Evolutionary conservation across 2,113 vertebrate genomes (phyloP).

Genomic region (Perccottus glenii): DNA sequence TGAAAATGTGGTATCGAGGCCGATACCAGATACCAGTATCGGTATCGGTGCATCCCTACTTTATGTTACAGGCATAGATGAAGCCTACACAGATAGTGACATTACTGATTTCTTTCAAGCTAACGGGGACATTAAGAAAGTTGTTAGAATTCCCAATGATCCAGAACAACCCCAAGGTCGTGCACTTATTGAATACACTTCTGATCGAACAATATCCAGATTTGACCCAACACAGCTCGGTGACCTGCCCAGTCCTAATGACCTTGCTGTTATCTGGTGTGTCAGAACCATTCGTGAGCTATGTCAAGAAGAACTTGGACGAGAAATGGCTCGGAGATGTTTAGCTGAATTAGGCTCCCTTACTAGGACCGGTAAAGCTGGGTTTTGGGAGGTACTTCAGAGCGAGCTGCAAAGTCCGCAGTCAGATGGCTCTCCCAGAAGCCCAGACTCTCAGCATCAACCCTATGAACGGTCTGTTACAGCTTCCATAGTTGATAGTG

Average conservation of each 20-base stretch:
- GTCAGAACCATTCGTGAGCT: slow-evolving; percentile 5
- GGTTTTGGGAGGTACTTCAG: not conserved
- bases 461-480: not conserved
- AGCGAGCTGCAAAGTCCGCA: not conserved
- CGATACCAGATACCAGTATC: no score
- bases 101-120: not conserved
- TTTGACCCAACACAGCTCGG: slow-evolving; percentile 3
- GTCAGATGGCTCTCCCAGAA: not conserved
- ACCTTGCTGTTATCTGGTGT: not conserved
- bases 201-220: slow-evolving; percentile 1
- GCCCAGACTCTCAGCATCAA: not conserved
- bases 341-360: not conserved
- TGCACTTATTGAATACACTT: not conserved
- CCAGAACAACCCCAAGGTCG: not conserved
- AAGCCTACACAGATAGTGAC: slow-evolving; percentile 3
- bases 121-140: slow-evolving; percentile 2
- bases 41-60: no score
- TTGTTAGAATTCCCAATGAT: not conserved
- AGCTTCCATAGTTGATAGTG: not conserved
- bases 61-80: slow-evolving; percentile 7
- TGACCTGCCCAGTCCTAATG: not conserved
- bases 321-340: not conserved
- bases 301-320: slow-evolving; percentile 1
- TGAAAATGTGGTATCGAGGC: no score
- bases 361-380: not conserved